Percentiles rank a stretch among this genome's conserved stretches.
phyloP scores from a whole-genome alignment of 2,797 vertebrate genomes.

The Acanthis flammea region DNA sequence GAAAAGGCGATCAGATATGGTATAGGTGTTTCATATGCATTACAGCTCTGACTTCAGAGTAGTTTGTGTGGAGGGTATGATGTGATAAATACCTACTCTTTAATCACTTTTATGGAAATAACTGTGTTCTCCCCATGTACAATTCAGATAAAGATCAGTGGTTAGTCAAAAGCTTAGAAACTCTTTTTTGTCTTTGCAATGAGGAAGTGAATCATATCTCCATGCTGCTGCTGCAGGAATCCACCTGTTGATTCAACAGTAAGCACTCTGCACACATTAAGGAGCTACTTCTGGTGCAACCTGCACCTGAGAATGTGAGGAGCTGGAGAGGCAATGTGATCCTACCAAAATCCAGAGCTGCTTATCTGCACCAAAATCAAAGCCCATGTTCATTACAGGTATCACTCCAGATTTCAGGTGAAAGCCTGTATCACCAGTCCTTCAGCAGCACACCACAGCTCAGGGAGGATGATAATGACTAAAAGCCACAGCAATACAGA shows the following conservation, averaged over 20 bases:
- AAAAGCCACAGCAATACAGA: not conserved
- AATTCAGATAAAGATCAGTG: not conserved
- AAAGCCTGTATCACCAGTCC: not conserved
- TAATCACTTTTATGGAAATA: not conserved
- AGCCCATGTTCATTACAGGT: not conserved
- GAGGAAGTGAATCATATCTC: not conserved
- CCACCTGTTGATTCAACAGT: not conserved
- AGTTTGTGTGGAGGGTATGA: not conserved
- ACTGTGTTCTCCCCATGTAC: accelerated
- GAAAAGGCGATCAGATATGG: not conserved
- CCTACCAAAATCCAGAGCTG: not conserved
- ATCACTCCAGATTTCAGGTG: not conserved
- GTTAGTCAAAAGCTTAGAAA: not conserved
- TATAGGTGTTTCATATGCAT: not conserved
- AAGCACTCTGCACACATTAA: not conserved
- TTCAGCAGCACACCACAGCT: not conserved
- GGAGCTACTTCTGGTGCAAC: not conserved
- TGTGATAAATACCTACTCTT: not conserved
- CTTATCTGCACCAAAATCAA: not conserved
- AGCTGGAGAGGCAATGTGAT: accelerated
- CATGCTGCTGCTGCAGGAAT: not conserved
- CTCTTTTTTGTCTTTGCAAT: not conserved
- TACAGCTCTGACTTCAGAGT: not conserved
- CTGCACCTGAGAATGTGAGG: not conserved
- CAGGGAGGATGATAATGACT: not conserved